A percentile compares a stretch with the other conserved stretches of the same genome.
These are phyloP conservation scores for Tenrec ecaudatus DNA, from an alignment of 2,113 vertebrate species.

Conservation along the genomic window DNA sequence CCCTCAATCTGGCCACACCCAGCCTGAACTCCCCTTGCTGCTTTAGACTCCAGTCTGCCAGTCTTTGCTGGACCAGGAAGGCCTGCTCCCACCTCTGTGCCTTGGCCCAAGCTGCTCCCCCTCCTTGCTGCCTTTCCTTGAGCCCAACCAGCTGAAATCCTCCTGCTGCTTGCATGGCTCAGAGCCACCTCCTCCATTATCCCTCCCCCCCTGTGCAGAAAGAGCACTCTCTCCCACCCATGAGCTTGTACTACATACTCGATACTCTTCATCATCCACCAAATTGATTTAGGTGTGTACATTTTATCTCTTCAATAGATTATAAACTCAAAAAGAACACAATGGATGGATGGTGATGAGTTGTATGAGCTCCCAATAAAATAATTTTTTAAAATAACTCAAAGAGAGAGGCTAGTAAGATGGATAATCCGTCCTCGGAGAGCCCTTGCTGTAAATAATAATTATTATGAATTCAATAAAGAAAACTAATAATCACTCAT, in stretches of 20 bases:
- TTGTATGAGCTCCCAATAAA: too few species aligned
- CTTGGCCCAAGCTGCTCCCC: neutral
- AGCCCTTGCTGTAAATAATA: neutral
- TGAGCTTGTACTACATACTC: neutral
- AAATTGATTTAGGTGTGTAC: neutral
- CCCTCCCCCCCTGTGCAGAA: neutral
- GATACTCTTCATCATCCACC: neutral
- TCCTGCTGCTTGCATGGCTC: neutral
- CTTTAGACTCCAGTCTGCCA: neutral
- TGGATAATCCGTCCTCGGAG: neutral
- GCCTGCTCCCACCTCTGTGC: neutral
- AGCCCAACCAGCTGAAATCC: neutral
- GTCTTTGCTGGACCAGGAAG: neutral
- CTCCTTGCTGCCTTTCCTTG: neutral
- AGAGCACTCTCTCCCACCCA: neutral
- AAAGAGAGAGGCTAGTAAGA: neutral
- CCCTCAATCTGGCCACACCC: neutral
- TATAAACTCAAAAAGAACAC: constrained; percentile 21
- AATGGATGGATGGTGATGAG: neutral
- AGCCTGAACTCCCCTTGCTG: neutral
- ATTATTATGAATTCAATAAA: too few species aligned
- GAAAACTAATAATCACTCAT: neutral
- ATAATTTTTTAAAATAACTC: too few species aligned
- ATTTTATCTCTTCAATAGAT: constrained; percentile 30
- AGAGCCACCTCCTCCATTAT: neutral